Evolutionary conservation across 2,113 vertebrate genomes (phyloP).

Genomic region (Tympanuchus pallidicinctus): DNA sequence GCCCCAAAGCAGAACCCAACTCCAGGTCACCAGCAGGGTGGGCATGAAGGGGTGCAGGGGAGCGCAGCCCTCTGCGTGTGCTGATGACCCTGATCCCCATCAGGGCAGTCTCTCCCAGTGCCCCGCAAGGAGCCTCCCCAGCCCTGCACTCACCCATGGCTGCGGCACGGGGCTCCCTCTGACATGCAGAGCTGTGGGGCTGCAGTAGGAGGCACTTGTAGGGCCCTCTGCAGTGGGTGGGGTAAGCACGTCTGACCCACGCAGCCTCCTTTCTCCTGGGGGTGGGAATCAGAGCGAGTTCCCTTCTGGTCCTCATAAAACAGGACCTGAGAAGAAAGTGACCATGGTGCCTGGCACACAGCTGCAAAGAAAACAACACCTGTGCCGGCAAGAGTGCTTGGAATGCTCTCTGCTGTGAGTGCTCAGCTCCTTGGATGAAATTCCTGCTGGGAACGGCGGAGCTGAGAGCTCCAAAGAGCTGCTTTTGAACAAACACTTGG

Average conservation of each 20-base stretch:
- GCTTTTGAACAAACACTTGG: conserved; percentile 4
- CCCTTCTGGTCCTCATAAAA: background rate
- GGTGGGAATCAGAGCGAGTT: background rate
- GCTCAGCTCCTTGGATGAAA: background rate
- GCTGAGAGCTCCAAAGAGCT: background rate
- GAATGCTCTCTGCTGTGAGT: conserved; percentile 1
- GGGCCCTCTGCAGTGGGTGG: background rate
- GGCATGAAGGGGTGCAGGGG: too few relatives aligned
- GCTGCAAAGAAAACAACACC: background rate
- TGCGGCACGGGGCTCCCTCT: background rate
- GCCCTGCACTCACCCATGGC: background rate
- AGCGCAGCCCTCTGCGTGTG: background rate
- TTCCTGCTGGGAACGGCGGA: background rate
- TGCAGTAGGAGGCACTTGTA: background rate
- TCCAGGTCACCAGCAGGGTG: too few relatives aligned
- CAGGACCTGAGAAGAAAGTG: background rate
- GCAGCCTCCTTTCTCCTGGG: background rate
- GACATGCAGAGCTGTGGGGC: background rate
- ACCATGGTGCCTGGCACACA: background rate
- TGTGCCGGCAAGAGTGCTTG: background rate
- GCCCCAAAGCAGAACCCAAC: too few relatives aligned
- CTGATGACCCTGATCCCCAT: too few relatives aligned
- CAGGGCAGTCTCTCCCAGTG: background rate
- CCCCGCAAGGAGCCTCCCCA: background rate
- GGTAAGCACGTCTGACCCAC: background rate